Conservation (phyloP, 2,797 vertebrate genomes). For the Buphagus erythrorhynchus region DNA sequence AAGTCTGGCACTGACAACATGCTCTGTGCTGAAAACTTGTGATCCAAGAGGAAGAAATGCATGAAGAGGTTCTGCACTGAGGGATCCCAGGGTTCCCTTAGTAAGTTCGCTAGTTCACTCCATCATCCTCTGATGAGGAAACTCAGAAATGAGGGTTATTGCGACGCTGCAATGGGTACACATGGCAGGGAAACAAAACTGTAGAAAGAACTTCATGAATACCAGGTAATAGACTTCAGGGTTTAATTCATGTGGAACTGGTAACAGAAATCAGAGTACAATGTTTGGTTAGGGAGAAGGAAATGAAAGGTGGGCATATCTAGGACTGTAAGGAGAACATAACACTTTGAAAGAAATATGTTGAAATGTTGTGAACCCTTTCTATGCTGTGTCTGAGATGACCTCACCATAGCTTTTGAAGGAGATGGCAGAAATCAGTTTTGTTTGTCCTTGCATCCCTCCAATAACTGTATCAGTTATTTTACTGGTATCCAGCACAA, state of each 20-base stretch:
- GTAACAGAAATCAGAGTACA: not conserved
- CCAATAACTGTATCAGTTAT: not conserved
- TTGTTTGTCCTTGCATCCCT: not conserved
- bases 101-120: not conserved
- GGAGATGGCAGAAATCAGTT: not conserved
- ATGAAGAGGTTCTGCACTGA: not conserved
- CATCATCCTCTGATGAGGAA: not conserved
- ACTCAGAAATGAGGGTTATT: not conserved
- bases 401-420: not conserved
- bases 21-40: not conserved
- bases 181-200: not conserved
- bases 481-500: not conserved
- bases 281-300: not conserved
- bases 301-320: not conserved
- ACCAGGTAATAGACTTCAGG: not conserved
- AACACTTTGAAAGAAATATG: not conserved
- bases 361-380: not conserved
- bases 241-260: not conserved
- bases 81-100: not conserved
- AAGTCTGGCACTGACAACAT: not conserved
- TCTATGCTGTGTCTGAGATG: not conserved
- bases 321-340: not conserved
- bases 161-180: rapidly evolving
- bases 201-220: not conserved
- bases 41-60: not conserved